Conservation (phyloP, 2,797 vertebrate species). For the Coreius guichenoti region DNA sequence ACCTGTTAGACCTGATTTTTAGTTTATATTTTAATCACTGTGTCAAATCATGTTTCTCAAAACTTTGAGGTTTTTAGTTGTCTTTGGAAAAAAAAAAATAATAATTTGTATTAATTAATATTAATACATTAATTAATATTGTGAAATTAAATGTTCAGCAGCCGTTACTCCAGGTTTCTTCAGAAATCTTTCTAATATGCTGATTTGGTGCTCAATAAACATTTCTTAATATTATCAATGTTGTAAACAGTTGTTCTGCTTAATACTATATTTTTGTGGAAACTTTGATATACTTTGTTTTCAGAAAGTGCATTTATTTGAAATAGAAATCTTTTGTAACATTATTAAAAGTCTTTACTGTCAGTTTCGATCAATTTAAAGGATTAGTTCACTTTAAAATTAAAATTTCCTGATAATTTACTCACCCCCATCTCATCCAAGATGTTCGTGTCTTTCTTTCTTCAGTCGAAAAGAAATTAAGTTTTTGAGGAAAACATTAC, state of each 20-base stretch:
- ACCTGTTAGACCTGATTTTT: neutral
- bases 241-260: neutral
- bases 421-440: no score
- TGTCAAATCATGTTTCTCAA: neutral
- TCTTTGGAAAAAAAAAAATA: neutral
- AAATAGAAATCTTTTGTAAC: neutral
- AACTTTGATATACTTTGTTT: neutral
- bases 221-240: neutral
- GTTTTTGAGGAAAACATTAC: no score
- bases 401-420: no score
- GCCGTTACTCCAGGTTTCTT: neutral
- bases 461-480: no score
- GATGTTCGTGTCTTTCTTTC: no score
- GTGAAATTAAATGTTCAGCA: neutral
- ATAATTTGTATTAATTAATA: neutral
- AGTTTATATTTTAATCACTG: neutral
- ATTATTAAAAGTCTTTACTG: neutral
- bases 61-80: neutral
- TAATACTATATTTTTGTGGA: neutral
- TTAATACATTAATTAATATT: neutral
- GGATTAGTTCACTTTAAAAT: no score
- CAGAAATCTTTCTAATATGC: neutral
- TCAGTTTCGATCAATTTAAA: neutral
- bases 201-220: neutral
- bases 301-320: neutral